phyloP scores from a whole-genome alignment of 2,113 vertebrate genomes.

The Baryphthengus martii region DNA sequence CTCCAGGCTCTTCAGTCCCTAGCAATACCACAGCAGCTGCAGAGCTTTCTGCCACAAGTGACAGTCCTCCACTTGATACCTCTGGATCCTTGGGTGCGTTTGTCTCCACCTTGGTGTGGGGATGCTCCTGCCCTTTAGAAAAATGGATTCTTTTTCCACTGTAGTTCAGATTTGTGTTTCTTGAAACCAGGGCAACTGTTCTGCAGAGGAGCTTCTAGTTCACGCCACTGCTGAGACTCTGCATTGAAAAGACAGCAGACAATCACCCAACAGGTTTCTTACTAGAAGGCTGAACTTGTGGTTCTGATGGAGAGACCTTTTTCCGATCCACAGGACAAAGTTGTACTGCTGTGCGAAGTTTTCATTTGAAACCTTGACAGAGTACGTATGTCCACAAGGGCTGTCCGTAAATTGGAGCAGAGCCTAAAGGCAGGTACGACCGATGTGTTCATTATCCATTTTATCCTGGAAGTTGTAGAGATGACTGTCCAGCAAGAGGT shows the following conservation, averaged over 20 bases:
- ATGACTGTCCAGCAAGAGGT: conserved; percentile 76
- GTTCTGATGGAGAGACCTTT: conserved; percentile 78
- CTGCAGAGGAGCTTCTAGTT: conserved; percentile 82
- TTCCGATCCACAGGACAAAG: conserved; percentile 79
- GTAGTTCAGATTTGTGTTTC: conserved; percentile 74
- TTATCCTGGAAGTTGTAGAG: conserved; percentile 84
- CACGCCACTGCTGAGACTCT: conserved; percentile 78
- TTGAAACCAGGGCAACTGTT: conserved; percentile 81
- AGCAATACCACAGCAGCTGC: background rate
- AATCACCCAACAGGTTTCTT: conserved; percentile 76
- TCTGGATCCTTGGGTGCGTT: background rate
- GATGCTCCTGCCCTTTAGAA: conserved; percentile 74
- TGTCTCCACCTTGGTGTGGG: conserved; percentile 60
- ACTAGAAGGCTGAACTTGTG: conserved; percentile 80
- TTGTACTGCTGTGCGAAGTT: conserved; percentile 82
- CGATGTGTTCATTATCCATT: conserved; percentile 80
- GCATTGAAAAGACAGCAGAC: conserved; percentile 76
- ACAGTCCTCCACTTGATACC: background rate
- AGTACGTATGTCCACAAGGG: conserved; percentile 79
- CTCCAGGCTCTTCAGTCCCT: conserved; percentile 71
- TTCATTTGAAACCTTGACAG: conserved; percentile 65
- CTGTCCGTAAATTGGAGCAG: conserved; percentile 81
- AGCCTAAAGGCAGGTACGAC: conserved; percentile 82
- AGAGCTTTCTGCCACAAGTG: background rate
- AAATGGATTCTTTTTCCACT: conserved; percentile 72